Conservation (phyloP, 1,140 invertebrate genomes). For the Onthophagus taurus region DNA sequence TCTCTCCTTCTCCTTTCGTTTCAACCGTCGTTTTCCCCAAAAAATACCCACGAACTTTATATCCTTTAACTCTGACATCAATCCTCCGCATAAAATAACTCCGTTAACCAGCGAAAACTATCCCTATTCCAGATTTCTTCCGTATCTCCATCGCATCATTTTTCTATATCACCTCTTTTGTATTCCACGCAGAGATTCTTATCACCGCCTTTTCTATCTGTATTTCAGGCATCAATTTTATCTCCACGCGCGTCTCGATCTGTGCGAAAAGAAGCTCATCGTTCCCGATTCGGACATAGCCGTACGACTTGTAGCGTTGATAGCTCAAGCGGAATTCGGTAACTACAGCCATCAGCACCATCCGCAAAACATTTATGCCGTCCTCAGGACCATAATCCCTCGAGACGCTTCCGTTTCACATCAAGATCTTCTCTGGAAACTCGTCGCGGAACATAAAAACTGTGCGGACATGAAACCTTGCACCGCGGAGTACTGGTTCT, state of each 20-base stretch:
- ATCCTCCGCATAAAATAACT: too few relatives aligned
- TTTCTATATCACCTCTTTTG: too few relatives aligned
- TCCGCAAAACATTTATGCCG: conserved; percentile 49
- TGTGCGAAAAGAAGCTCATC: conserved; percentile 60
- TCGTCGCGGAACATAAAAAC: conserved; percentile 52
- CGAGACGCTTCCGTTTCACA: conserved; percentile 44
- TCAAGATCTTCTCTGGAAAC: conserved; percentile 50
- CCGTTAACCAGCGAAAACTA: too few relatives aligned
- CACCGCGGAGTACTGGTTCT: conserved; percentile 67
- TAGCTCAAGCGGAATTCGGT: conserved; percentile 61
- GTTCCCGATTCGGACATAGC: conserved; percentile 57
- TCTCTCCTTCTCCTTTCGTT: too few relatives aligned
- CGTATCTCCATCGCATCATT: too few relatives aligned
- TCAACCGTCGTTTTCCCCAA: too few relatives aligned
- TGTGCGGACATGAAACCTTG: conserved; percentile 47
- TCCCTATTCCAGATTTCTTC: too few relatives aligned
- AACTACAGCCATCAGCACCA: conserved; percentile 54
- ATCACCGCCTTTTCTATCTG: too few relatives aligned
- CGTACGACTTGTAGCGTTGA: conserved; percentile 62
- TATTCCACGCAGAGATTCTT: too few relatives aligned
- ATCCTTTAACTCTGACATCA: too few relatives aligned
- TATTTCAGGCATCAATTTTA: conserved; percentile 69
- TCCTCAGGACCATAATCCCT: conserved; percentile 38
- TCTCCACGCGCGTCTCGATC: conserved; percentile 64
- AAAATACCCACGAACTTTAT: too few relatives aligned